Percentiles rank a stretch among this genome's conserved stretches.
phyloP scores from a whole-genome alignment of 2,113 vertebrate genomes.

The Oryzias woworae region DNA sequence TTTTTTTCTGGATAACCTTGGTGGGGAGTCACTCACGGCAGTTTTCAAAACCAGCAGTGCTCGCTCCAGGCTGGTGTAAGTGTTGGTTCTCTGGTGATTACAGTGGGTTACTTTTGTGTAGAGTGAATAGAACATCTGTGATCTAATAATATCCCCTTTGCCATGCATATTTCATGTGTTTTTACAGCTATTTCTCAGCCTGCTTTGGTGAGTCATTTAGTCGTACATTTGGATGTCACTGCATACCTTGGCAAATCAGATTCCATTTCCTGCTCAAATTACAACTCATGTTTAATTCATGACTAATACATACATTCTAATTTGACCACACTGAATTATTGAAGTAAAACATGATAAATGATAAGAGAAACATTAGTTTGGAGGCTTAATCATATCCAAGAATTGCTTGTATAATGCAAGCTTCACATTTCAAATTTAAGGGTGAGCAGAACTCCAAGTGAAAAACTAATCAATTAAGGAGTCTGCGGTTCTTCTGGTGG shows the following conservation, averaged over 20 bases:
- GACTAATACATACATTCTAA: constrained; percentile 69
- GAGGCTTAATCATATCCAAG: constrained; percentile 42
- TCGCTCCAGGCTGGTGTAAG: constrained; percentile 21
- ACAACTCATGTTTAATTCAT: constrained; percentile 75
- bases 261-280: constrained; percentile 75
- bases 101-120: constrained; percentile 62
- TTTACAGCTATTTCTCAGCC: constrained; percentile 72
- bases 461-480: background rate
- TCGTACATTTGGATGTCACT: constrained; percentile 69
- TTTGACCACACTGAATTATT: constrained; percentile 70
- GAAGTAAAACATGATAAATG: constrained; percentile 58
- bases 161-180: constrained; percentile 78
- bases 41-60: constrained; percentile 28
- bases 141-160: constrained; percentile 68
- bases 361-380: constrained; percentile 45
- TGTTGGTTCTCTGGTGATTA: constrained; percentile 49
- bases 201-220: constrained; percentile 69
- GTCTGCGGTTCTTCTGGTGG: no score
- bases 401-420: constrained; percentile 47
- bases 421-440: constrained; percentile 30
- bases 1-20: no score
- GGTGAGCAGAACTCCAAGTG: background rate
- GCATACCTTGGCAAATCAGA: constrained; percentile 67
- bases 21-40: constrained; percentile 4
- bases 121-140: constrained; percentile 68